A percentile compares a stretch with the other conserved stretches of the same genome.
These are phyloP conservation scores for Ivindomyrus marchei DNA, from an alignment of 2,113 vertebrate genomes.

Conservation along the genomic window DNA sequence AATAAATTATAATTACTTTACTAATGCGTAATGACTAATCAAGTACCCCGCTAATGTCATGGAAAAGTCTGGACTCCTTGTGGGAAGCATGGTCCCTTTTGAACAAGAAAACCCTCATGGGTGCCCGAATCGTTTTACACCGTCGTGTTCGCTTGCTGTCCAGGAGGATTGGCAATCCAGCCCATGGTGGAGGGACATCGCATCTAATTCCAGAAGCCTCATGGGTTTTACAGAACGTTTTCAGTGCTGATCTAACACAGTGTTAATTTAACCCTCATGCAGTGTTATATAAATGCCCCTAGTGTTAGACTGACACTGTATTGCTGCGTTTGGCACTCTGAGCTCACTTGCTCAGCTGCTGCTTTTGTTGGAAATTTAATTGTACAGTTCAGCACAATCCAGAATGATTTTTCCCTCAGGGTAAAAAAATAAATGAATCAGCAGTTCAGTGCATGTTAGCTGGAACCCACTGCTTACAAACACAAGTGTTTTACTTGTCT, in stretches of 20 bases:
- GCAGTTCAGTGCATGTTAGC: background rate
- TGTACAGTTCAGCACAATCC: background rate
- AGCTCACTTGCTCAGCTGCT: background rate
- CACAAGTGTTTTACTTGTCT: background rate
- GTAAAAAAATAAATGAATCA: background rate
- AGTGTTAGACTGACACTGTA: background rate
- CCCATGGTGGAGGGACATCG: background rate
- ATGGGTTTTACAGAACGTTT: background rate
- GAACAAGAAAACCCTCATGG: background rate
- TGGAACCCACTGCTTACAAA: background rate
- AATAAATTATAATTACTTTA: background rate
- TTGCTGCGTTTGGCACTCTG: background rate
- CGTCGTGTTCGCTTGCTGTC: background rate
- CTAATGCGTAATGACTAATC: conserved; percentile 5
- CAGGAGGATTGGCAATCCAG: background rate
- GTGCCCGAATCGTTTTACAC: background rate
- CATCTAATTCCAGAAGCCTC: background rate
- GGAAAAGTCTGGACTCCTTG: background rate
- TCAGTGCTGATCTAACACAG: background rate
- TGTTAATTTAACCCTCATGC: background rate
- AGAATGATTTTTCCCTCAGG: background rate
- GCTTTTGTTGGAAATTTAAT: background rate
- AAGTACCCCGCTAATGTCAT: background rate
- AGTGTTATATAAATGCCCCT: background rate
- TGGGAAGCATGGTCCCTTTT: background rate